Conservation (phyloP, 2,113 vertebrate species). For the Vulpes lagopus region DNA sequence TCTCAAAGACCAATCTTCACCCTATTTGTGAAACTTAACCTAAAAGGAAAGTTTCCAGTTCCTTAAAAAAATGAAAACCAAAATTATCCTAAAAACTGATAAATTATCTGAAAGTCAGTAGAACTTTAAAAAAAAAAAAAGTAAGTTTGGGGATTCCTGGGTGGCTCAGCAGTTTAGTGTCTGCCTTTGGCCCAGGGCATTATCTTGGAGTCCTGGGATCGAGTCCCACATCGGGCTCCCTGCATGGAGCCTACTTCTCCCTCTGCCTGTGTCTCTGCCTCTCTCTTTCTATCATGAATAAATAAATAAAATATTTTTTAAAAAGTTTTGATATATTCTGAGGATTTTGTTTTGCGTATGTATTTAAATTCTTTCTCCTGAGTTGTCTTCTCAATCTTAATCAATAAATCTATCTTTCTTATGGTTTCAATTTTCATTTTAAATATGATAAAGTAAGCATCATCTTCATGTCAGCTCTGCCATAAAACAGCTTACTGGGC, state of each 20-base stretch:
- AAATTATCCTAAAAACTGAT: not conserved
- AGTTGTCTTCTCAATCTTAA: not conserved
- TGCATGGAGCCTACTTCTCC: too few species aligned
- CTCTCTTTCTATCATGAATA: too few species aligned
- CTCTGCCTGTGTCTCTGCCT: too few species aligned
- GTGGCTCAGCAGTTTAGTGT: too few species aligned
- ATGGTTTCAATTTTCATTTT: not conserved
- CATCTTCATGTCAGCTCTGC: not conserved
- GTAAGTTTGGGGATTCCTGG: too few species aligned
- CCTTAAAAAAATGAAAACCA: not conserved
- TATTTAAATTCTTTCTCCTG: not conserved
- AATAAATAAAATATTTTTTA: too few species aligned
- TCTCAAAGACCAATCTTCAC: constrained; percentile 17
- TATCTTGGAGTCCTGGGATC: too few species aligned
- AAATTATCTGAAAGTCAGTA: not conserved
- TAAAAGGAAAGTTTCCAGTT: not conserved
- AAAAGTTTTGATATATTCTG: not conserved
- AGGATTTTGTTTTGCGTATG: not conserved
- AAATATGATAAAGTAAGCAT: not conserved
- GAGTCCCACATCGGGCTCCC: too few species aligned
- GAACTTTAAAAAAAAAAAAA: not conserved
- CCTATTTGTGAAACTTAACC: not conserved
- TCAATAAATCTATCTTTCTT: constrained; percentile 19
- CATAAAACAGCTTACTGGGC: not conserved
- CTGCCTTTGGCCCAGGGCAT: too few species aligned